Evolutionary conservation across 1,140 invertebrate species (phyloP).

Genomic region (Polypedilum pembai): DNA sequence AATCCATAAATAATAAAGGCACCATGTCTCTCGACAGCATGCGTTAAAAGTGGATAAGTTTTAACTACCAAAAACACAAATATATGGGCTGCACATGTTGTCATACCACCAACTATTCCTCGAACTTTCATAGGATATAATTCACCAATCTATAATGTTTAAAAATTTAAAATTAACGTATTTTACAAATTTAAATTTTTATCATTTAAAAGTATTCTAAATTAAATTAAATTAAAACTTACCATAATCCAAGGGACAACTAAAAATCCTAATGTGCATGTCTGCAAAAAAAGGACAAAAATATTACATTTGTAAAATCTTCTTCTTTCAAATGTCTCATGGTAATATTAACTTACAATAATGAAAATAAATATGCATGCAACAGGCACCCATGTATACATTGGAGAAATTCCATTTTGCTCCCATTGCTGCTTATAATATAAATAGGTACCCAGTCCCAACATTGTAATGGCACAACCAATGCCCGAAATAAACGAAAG

Average conservation of each 20-base stretch:
- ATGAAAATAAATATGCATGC: constrained; percentile 55
- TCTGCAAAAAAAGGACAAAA: constrained; percentile 31
- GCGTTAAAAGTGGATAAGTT: constrained; percentile 53
- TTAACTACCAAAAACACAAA: constrained; percentile 62
- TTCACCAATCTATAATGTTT: constrained; percentile 29
- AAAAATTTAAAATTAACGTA: too few species aligned
- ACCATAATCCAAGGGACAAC: constrained; percentile 69
- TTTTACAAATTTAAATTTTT: too few species aligned
- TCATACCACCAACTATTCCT: constrained; percentile 57
- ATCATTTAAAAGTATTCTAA: constrained; percentile 32
- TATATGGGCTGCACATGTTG: constrained; percentile 55
- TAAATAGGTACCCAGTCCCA: constrained; percentile 52
- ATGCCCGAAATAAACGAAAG: constrained; percentile 60
- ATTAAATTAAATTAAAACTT: constrained; percentile 56
- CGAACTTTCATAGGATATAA: constrained; percentile 46
- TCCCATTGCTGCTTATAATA: constrained; percentile 49
- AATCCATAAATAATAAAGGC: constrained; percentile 57
- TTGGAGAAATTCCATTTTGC: constrained; percentile 39
- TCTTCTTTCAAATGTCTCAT: neutral
- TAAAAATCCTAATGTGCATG: constrained; percentile 58
- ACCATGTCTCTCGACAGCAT: constrained; percentile 49
- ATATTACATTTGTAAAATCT: neutral
- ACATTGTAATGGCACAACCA: constrained; percentile 57
- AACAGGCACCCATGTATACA: constrained; percentile 56
- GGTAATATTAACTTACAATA: constrained; percentile 34